phyloP scores from a whole-genome alignment of 2,888 invertebrate genomes.

The Clitarchus hookeri region DNA sequence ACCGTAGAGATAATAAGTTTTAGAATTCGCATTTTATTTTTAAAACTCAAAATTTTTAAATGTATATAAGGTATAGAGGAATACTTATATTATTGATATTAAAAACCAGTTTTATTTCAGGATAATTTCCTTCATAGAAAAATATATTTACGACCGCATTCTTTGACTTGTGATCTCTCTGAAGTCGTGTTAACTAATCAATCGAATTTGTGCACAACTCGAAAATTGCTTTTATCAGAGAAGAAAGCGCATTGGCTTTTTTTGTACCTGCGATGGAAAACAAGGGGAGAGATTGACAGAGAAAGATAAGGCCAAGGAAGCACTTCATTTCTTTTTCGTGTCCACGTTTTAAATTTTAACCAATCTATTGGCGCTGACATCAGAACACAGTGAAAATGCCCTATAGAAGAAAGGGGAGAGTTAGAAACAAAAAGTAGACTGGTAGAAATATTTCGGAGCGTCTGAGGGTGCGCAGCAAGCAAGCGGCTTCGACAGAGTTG shows the following conservation, averaged over 20 bases:
- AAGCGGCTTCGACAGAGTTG: neutral
- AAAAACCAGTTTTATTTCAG: too few species aligned
- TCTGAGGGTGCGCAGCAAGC: neutral
- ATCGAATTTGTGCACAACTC: neutral
- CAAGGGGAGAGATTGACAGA: neutral
- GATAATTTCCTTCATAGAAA: neutral
- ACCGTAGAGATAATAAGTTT: too few species aligned
- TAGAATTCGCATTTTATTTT: too few species aligned
- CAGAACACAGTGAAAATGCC: neutral
- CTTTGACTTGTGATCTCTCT: neutral
- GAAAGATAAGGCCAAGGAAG: neutral
- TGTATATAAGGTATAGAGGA: too few species aligned
- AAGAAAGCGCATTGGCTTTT: neutral
- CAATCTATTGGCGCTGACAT: slow-evolving; percentile 14
- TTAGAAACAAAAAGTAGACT: neutral
- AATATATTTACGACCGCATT: neutral
- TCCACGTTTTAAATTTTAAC: neutral
- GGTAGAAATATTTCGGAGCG: neutral
- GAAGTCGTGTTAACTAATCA: neutral
- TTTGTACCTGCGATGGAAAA: neutral
- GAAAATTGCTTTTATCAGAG: neutral
- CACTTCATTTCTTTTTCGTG: neutral
- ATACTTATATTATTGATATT: too few species aligned
- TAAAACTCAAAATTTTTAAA: too few species aligned
- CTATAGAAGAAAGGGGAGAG: neutral